Base-by-base conservation (phyloP, 2,113 vertebrate species). In the Brevimyrus niger region DNA sequence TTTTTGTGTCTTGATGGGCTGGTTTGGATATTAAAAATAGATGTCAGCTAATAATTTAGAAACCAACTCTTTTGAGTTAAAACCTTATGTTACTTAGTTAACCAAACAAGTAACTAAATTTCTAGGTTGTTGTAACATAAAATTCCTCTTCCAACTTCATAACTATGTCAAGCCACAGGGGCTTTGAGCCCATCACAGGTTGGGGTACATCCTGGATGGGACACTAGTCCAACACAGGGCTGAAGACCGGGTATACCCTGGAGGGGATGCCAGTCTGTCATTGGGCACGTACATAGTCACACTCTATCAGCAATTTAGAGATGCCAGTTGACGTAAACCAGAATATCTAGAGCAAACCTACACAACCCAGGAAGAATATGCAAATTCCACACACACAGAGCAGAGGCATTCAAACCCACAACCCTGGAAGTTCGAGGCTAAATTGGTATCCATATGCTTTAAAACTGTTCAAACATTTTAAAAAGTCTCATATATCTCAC, bases 21-120 rank as follows among this genome's bases (percentile, higher is more conserved):
- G 6, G 10, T 38, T 73, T 92, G 44, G 92, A 91, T 90, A 90
- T 92, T 92, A 61, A 88, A 88, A 27, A 27, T 15, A 31, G 23
- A 86, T 53, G 27, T 35, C 35, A 86, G 84, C 88, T 84, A n/a
- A 76, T 87, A 90, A 88, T 86, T 35, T 91, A 90, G 88, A 89
- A 91, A 92, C 48, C 90, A 87, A 76, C 46, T n/a, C 88, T 86
- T 89, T 47, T 4, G 27, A 73, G 21, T 35, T 6, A 35, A 27
- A 88, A 4, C 88, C 47, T 53, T 76, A 27, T 1, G 7, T 53
- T 9, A 88, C 65, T 61, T 58, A 46, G 10, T 17, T 61, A 27
- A 9, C 15, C 1, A 35, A 23, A 50, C 17, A 51, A 35, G 51
- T 21, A 61, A 44, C 51, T 58, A 58, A 87, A 87, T n/a, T 87